phyloP scores from a whole-genome alignment of 35 echinoderm and acorn worm genomes.

The Apostichopus japonicus region DNA sequence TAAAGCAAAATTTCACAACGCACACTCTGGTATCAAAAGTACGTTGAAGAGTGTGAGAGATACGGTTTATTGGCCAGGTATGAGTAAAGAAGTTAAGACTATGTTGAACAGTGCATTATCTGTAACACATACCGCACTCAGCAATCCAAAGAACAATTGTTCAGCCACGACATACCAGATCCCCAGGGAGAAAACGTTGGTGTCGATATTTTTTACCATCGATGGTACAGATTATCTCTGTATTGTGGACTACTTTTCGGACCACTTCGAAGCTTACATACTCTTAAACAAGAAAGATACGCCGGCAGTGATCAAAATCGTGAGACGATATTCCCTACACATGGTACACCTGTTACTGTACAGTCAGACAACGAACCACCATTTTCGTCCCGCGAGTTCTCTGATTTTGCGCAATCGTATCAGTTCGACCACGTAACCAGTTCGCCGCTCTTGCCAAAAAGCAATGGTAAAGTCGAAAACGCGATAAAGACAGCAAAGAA shows the following conservation, averaged over 20 bases:
- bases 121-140: no score
- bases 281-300: not conserved
- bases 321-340: slow-evolving; percentile 56
- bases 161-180: slow-evolving; percentile 28
- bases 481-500: not conserved
- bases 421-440: no score
- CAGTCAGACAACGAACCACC: slow-evolving; percentile 69
- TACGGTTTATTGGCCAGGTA: no score
- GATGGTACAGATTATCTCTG: no score
- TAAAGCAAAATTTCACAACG: no score
- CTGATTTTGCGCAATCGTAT: slow-evolving; percentile 5
- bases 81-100: no score
- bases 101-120: no score
- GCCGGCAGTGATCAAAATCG: no score
- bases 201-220: slow-evolving; percentile 64
- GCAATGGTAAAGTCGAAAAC: slow-evolving; percentile 81
- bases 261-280: slow-evolving; percentile 57
- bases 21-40: no score
- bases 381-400: slow-evolving; percentile 70
- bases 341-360: slow-evolving; percentile 58
- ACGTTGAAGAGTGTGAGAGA: no score
- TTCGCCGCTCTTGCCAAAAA: slow-evolving; percentile 28
- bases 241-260: slow-evolving; percentile 63
- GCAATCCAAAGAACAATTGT: not conserved
- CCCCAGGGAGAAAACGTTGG: not conserved